Base-by-base conservation (phyloP, 2,888 invertebrate genomes). In the Sycophila texana region DNA sequence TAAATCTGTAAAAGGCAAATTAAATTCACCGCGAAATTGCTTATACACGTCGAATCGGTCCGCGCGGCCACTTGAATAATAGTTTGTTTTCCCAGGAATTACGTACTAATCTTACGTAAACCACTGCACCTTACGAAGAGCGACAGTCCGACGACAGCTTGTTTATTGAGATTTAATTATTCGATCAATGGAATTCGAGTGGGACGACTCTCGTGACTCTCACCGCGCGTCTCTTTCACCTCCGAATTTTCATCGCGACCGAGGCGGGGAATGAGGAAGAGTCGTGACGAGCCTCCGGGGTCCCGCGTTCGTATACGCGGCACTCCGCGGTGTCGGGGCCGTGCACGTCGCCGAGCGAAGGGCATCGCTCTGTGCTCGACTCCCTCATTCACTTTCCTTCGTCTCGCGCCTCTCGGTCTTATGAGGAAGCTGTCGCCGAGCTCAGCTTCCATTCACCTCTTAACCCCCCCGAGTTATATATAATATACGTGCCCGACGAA, bases 211-310 rank as follows among this genome's bases (percentile, higher is more conserved):
- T 57, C 66, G 66, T 66, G 74, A 66, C 57, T 74, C 20, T n/a
- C 57, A 70, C 57, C 22, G n/a, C n/a, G 7, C 53, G 51, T 10
- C 73, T 65, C 73, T 53, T 55, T 74, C 66, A 47, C 49, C 18
- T 66, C 66, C 74, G 66, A 74, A 74, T 74, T 66, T 74, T 49
- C 74, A 74, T 47, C 20, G 74, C 16, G 12, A 14, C 66, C 30
- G 67, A 63, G 51, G 65, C 77, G 79, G 77, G 61, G 83, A 82
- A 81, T 74, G 80, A 80, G 80, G 77, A 77, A 80, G 80, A 76
- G 74, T 80, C 77, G 76, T 77, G 80, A 79, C 75, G 75, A 49
- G 57, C 20, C 79, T 26, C 18, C 61, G 70, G 68, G 55, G 26
- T 22, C 68, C 51, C 55, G 39, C 39, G 39, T 10, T 60, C 68